Evolutionary conservation across 1,140 invertebrate species (phyloP).

Genomic region (Drosophila ohnishii): DNA sequence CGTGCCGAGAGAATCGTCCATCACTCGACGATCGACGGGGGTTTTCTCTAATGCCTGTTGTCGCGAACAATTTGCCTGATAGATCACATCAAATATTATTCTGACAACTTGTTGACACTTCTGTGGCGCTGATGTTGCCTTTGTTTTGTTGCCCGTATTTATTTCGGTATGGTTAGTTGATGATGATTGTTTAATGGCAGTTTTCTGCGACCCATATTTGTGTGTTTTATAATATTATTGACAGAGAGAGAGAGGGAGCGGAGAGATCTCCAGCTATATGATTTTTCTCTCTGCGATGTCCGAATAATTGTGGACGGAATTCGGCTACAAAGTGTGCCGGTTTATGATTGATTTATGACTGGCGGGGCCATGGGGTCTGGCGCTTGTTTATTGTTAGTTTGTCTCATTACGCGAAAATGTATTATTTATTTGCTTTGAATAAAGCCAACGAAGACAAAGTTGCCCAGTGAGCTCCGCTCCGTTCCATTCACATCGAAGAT

Average conservation of each 20-base stretch:
- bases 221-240: conserved; percentile 30
- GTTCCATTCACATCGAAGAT: conserved; percentile 8
- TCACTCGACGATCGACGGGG: conserved; percentile 11
- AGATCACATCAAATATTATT: conserved; percentile 60
- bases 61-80: conserved; percentile 62
- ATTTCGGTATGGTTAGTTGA: conserved; percentile 41
- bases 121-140: conserved; percentile 22
- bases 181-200: conserved; percentile 63
- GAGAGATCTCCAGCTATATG: conserved; percentile 3
- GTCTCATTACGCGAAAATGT: conserved; percentile 49
- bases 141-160: conserved; percentile 44
- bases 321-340: conserved; percentile 19
- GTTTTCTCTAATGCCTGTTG: conserved; percentile 23
- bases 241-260: conserved; percentile 5
- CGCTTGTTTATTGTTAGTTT: conserved; percentile 34
- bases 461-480: conserved; percentile 4
- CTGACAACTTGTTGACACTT: conserved; percentile 76
- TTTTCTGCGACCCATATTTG: conserved; percentile 24
- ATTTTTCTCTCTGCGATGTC: not conserved
- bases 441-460: conserved; percentile 30
- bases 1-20: conserved; percentile 46
- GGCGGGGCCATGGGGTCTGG: conserved; percentile 21
- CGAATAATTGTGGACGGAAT: conserved; percentile 32
- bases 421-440: conserved; percentile 42
- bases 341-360: conserved; percentile 46